Evolutionary conservation across 2,888 invertebrate species (phyloP), one percentile per base, ranked within the genome.

Genomic region (Orthosia gracilis): DNA sequence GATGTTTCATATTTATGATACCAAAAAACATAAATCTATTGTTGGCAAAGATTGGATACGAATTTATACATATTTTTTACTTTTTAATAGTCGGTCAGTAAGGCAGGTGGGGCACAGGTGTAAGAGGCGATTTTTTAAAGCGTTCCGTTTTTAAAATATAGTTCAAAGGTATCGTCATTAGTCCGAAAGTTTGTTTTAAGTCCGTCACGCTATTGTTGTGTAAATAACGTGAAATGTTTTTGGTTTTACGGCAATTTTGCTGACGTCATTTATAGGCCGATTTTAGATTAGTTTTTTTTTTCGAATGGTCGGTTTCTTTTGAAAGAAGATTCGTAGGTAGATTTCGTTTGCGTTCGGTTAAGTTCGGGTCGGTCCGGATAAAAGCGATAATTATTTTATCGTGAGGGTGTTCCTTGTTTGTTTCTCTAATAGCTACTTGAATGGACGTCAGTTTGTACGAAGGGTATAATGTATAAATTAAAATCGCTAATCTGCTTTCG

Each of bases 361-460:
- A 70, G 65, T 76, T 75, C 67, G 77, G 90, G 88, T 91, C 92
- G 93, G 92, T 89, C 83, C 80, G 93, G 94, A 94, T 96, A 93
- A 95, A 96, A 93, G 94, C 93, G 95, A 94, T 96, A 95, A 96
- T 96, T 96, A 95, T 96, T 96, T 95, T 95, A 96, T 95, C 93
- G 94, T 91, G 88, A 87, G 90, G 92, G 92, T 93, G 94, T 93
- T 93, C 89, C 95, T 95, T 96, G 95, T 96, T 96, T 96, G 96
- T 96, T 96, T 96, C 94, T 95, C 93, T 96, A 96, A 96, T 96
- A 94, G 95, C 94, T 92, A 93, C 93, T 95, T 94, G 95, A 95
- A 95, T 95, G 93, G 94, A 93, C 92, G 92, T 91, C 89, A 88
- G 88, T 92, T 91, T 90, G 92, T 92, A 88, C 88, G 89, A 90